Evolutionary conservation across 2,113 vertebrate genomes (phyloP).

Genomic region (Pseudopipra pipra): DNA sequence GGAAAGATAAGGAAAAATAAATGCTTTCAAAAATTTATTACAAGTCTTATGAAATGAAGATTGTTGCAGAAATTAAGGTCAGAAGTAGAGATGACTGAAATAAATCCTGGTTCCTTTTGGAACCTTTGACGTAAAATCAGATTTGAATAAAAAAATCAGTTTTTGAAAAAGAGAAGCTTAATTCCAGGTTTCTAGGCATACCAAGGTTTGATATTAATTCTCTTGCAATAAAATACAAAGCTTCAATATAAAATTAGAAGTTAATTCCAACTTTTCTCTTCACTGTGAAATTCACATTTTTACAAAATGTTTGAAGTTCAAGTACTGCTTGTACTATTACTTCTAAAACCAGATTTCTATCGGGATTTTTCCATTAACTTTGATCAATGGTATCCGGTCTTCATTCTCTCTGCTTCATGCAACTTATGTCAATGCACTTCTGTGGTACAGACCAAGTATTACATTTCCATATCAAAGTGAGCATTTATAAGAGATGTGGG

Average conservation of each 20-base stretch:
- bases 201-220: not conserved
- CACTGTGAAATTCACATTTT: not conserved
- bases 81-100: not conserved
- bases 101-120: not conserved
- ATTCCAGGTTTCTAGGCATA: not conserved
- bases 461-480: not conserved
- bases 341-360: not conserved
- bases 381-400: not conserved
- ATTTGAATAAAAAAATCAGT: not conserved
- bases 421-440: not conserved
- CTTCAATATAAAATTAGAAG: not conserved
- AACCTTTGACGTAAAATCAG: not conserved
- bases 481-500: not conserved
- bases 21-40: not conserved
- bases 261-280: not conserved
- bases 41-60: not conserved
- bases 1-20: not conserved
- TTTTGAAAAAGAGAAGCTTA: not conserved
- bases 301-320: not conserved
- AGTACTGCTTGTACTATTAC: not conserved
- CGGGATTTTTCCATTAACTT: not conserved
- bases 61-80: not conserved
- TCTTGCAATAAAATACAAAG: not conserved
- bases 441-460: not conserved
- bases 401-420: not conserved